Conservation (phyloP, 2,888 invertebrate species). For the Watsonalla cultraria region DNA sequence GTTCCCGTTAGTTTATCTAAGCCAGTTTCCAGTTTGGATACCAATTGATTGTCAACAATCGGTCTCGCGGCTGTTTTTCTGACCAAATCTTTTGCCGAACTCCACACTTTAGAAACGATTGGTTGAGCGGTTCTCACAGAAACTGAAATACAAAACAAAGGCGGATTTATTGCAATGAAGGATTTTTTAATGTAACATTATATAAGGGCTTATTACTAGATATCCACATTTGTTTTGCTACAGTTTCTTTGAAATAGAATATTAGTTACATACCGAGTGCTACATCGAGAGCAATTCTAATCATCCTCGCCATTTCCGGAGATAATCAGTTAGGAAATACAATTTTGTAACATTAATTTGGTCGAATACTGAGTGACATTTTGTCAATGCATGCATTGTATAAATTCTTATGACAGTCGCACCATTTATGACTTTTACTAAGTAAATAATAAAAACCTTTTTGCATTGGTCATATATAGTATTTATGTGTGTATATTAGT, state of each 20-base stretch:
- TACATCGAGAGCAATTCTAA: slow-evolving; percentile 55
- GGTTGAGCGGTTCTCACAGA: slow-evolving; percentile 53
- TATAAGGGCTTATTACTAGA: neutral
- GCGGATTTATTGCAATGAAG: slow-evolving; percentile 14
- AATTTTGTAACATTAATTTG: slow-evolving; percentile 8
- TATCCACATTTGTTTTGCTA: slow-evolving; percentile 53
- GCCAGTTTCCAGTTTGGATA: slow-evolving; percentile 38
- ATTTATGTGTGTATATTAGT: too few species aligned
- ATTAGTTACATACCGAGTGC: slow-evolving; percentile 39
- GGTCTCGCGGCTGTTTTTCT: slow-evolving; percentile 35
- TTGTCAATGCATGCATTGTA: neutral
- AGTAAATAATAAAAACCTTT: too few species aligned
- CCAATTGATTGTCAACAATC: slow-evolving; percentile 41
- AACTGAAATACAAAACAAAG: slow-evolving; percentile 64
- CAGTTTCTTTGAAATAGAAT: slow-evolving; percentile 40
- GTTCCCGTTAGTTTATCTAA: slow-evolving; percentile 24
- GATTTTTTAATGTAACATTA: neutral
- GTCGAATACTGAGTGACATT: neutral
- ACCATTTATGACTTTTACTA: too few species aligned
- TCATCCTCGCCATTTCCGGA: slow-evolving; percentile 41
- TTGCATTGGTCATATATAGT: too few species aligned
- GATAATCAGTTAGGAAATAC: slow-evolving; percentile 2
- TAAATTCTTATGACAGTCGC: neutral
- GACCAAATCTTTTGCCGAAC: slow-evolving; percentile 34
- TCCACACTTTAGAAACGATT: slow-evolving; percentile 45